Evolutionary conservation across 2,113 vertebrate genomes (phyloP), one percentile per base, ranked within the genome.

Genomic region (Hymenochirus boettgeri): DNA sequence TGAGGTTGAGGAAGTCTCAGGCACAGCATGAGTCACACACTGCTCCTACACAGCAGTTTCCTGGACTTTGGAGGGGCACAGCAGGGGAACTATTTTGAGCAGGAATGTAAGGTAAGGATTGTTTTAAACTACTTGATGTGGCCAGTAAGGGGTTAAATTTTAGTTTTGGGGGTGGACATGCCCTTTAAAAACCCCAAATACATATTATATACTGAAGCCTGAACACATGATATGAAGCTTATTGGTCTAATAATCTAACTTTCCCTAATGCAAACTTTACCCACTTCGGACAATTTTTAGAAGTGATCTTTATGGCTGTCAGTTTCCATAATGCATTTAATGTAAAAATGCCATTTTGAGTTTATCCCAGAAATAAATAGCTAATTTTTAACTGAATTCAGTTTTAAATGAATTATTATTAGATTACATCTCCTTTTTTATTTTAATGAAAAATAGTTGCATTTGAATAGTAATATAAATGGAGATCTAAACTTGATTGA

Each of bases 261-360:
- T 35, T 39, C 33, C 53, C 13, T 22, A 35, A 33, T 62, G 25
- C 35, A 53, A 17, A 4, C 48, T 15, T 23, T 48, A 39, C 2
- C 48, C 61, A 39, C 48, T 50, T 29, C 25, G 31, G 25, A 39
- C 61, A 62, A 62, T 62, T 35, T 53, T 62, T 5, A 62, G 13
- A 53, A 62, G 48, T 62, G 53, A 53, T 62, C 61, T 62, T 53
- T 62, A 22, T 54, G 48, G 37, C 61, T 61, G 58, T 47, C 58
- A 61, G 29, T 7, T 48, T 61, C 27, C 50, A 62, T 62, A 61
- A 31, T 53, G 31, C 7, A 25, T 39, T 21, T 42, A 62, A 62
- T 62, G 23, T 25, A 52, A 12, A 62, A 52, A 54, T 62, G 29
- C 19, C 21, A 33, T 24, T 61, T 39, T 53, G 33, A 25, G 33